phyloP scores from a whole-genome alignment of 2,113 vertebrate species.

The Charadrius vociferus region DNA sequence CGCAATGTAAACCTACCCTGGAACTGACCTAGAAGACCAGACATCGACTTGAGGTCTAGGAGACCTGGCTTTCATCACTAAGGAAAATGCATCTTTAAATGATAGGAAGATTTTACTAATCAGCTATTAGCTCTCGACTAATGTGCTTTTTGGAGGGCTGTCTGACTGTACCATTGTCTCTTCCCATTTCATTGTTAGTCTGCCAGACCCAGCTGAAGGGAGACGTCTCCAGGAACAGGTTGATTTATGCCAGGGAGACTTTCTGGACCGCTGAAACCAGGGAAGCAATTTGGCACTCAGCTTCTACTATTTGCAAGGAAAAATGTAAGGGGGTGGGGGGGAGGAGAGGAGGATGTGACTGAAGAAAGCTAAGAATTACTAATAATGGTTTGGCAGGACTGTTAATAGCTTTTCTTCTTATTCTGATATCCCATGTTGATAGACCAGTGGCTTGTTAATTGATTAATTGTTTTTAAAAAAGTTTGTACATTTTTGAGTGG shows the following conservation, averaged over 20 bases:
- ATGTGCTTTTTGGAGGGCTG: neutral
- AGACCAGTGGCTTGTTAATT: constrained; percentile 5
- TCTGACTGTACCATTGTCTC: constrained; percentile 18
- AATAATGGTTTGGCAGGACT: neutral
- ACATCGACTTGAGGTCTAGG: neutral
- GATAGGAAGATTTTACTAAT: constrained; percentile 42
- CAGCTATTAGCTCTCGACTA: constrained; percentile 19
- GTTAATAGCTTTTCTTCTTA: neutral
- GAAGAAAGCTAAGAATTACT: constrained; percentile 12
- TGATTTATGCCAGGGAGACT: constrained; percentile 31
- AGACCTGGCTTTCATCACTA: constrained; percentile 41
- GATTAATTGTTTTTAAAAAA: constrained; percentile 27
- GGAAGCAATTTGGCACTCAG: neutral
- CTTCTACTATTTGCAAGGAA: neutral
- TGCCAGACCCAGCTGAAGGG: neutral
- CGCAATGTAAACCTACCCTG: neutral
- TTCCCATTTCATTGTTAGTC: constrained; percentile 10
- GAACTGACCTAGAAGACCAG: constrained; percentile 1
- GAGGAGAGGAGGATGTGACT: neutral
- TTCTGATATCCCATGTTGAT: neutral
- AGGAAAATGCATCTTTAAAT: constrained; percentile 34
- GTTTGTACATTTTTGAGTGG: constrained; percentile 33
- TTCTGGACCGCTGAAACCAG: neutral
- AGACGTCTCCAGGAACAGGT: neutral
- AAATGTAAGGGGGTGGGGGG: neutral